Percentiles rank a stretch among this genome's conserved stretches.
Conservation (phyloP, 2,113 vertebrate genomes). For the Phyllopteryx taeniolatus region DNA sequence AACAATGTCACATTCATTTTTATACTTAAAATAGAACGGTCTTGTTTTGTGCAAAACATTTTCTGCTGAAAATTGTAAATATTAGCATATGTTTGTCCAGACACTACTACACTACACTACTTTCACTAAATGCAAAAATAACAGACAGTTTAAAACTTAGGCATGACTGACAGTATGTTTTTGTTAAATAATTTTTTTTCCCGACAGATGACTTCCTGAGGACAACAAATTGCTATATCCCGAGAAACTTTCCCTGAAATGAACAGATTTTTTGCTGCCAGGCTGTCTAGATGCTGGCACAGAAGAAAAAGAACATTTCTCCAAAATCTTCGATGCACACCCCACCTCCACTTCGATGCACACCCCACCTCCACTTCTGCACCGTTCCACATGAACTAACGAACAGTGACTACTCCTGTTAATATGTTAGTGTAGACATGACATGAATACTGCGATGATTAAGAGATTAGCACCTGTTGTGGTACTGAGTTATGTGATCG, state of each 20-base stretch:
- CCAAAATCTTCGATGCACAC: slow-evolving; percentile 10
- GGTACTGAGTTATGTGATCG: slow-evolving; percentile 41
- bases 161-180: no score
- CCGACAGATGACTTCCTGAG: no score
- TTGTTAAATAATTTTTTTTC: no score
- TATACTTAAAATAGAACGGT: not conserved
- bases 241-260: not conserved
- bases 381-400: not conserved
- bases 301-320: slow-evolving; percentile 14
- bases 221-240: not conserved
- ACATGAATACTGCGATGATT: slow-evolving; percentile 38
- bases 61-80: not conserved
- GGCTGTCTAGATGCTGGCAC: slow-evolving; percentile 26
- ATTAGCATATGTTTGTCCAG: no score
- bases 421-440: slow-evolving; percentile 31
- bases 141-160: not conserved
- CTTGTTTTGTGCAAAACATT: not conserved
- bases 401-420: slow-evolving; percentile 9
- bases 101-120: no score
- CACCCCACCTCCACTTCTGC: not conserved
- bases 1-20: not conserved
- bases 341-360: not conserved
- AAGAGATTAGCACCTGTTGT: slow-evolving; percentile 46
- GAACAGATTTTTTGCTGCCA: not conserved
- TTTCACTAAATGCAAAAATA: not conserved